A percentile compares a stretch with the other conserved stretches of the same genome.
phyloP scores from a whole-genome alignment of 2,797 vertebrate species.

The Clamator glandarius region DNA sequence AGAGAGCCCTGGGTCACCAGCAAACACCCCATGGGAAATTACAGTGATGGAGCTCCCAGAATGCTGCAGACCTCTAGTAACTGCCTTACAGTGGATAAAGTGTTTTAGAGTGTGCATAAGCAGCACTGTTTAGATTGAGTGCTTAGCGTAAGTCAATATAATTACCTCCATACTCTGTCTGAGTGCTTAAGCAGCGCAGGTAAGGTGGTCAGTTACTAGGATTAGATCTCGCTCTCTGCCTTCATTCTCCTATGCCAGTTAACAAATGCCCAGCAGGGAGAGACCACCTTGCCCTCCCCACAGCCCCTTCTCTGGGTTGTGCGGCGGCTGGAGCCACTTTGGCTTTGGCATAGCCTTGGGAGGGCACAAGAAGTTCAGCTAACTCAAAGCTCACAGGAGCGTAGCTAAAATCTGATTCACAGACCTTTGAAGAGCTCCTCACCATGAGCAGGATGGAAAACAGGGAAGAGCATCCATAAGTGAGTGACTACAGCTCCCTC shows the following conservation, averaged over 20 bases:
- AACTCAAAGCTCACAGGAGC: accelerated
- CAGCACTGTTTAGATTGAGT: background rate
- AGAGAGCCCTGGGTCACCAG: background rate
- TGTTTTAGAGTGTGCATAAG: background rate
- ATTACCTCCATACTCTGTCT: background rate
- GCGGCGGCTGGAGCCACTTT: background rate
- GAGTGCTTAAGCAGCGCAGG: background rate
- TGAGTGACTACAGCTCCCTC: background rate
- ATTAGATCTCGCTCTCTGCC: background rate
- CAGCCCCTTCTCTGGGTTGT: background rate
- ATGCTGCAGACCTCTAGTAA: background rate
- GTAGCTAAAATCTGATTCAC: accelerated
- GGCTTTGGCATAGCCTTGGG: background rate
- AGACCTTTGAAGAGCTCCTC: background rate
- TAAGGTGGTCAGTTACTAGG: background rate
- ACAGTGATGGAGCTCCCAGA: accelerated
- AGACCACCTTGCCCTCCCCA: accelerated
- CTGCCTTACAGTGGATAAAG: background rate
- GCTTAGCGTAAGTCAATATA: background rate
- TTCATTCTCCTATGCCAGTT: accelerated
- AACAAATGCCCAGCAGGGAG: accelerated
- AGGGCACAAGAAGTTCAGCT: accelerated
- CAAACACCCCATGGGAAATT: background rate
- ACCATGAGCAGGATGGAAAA: accelerated
- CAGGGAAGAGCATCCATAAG: accelerated